These are phyloP conservation scores for Hippopotamus amphibius DNA, from an alignment of 2,113 vertebrate genomes.

Conservation along the genomic window DNA sequence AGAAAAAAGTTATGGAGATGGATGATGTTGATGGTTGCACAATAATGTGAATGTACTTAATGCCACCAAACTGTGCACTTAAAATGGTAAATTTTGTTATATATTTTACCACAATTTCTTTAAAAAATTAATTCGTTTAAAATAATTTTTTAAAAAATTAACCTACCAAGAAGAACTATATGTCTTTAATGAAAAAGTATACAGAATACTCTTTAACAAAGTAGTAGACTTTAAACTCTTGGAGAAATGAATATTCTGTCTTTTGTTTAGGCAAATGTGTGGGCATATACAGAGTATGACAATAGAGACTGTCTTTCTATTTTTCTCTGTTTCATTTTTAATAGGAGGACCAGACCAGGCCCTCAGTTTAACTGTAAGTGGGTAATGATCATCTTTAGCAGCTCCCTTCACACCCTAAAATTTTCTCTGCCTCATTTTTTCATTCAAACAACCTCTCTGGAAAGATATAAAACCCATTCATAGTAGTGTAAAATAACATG, in stretches of 20 bases:
- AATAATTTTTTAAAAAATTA: neutral
- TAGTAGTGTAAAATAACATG: neutral
- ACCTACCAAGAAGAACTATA: neutral
- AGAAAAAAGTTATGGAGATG: neutral
- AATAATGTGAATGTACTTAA: neutral
- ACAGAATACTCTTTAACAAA: conserved; percentile 36
- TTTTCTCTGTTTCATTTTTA: neutral
- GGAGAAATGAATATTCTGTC: conserved; percentile 59
- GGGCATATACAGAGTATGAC: neutral
- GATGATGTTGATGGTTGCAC: neutral
- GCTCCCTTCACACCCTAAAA: neutral
- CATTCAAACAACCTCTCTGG: neutral
- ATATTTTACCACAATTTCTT: neutral
- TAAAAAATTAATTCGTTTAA: neutral
- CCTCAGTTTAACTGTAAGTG: neutral
- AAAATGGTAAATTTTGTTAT: neutral
- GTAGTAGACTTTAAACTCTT: conserved; percentile 57
- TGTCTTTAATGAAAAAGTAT: conserved; percentile 19
- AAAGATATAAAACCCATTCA: neutral
- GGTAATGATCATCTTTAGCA: neutral
- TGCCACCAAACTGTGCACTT: neutral
- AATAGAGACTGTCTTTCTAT: neutral
- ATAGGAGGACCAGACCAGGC: neutral
- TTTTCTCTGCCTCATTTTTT: neutral
- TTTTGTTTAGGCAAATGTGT: conserved; percentile 44